Evolutionary conservation across 2,113 vertebrate genomes (phyloP).

Genomic region (Cricetomys ansorgei): DNA sequence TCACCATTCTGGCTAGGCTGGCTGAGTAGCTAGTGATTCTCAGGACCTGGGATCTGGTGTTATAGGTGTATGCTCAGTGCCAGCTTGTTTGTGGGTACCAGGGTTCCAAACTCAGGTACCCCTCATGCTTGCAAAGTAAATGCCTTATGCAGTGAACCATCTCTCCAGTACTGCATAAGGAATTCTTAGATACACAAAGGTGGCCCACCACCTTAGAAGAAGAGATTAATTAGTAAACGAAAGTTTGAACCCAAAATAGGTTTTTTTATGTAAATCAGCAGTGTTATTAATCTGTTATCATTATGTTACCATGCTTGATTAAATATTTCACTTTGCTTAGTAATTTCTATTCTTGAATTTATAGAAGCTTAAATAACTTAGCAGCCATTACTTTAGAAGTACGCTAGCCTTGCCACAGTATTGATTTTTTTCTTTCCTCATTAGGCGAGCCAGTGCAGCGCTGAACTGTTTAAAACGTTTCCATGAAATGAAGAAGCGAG

Average conservation of each 20-base stretch:
- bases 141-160: not conserved
- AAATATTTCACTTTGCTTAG: conserved; percentile 21
- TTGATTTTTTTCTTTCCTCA: conserved; percentile 42
- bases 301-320: conserved; percentile 21
- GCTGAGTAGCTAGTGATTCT: not conserved
- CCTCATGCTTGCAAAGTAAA: not conserved
- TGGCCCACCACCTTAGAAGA: not conserved
- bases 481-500: conserved; percentile 98
- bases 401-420: not conserved
- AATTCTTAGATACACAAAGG: conserved; percentile 15
- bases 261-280: conserved; percentile 18
- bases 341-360: conserved; percentile 28
- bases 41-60: too few relatives aligned
- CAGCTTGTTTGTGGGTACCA: not conserved
- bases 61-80: not conserved
- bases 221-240: not conserved
- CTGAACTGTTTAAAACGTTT: conserved; percentile 98
- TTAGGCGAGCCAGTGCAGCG: conserved; percentile 96
- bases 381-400: conserved; percentile 29
- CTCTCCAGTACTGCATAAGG: not conserved
- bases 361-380: not conserved
- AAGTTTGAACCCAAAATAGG: not conserved
- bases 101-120: not conserved
- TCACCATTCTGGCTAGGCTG: not conserved
- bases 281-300: not conserved